A percentile compares a stretch with the other conserved stretches of the same genome.
Evolutionary conservation across 2,888 invertebrate species (phyloP).

Genomic region (Palloptera scutellata): DNA sequence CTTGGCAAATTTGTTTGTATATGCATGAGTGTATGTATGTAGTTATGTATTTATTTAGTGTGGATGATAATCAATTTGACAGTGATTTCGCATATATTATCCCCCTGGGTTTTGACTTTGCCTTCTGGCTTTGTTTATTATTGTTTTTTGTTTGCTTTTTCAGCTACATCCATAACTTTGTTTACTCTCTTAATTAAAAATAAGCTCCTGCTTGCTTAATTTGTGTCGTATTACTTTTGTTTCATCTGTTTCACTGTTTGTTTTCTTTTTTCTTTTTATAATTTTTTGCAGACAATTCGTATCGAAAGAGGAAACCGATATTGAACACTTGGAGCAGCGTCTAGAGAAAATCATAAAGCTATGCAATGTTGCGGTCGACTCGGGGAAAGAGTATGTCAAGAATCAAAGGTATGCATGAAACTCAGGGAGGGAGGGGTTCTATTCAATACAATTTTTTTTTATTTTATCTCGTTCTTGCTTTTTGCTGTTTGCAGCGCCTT

Average conservation of each 20-base stretch:
- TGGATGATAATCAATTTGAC: slow-evolving; percentile 25
- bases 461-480: not conserved
- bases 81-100: slow-evolving; percentile 18
- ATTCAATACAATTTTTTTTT: not conserved
- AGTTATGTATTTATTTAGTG: not conserved
- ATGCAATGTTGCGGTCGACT: slow-evolving; percentile 88
- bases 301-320: slow-evolving; percentile 85
- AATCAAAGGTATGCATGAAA: slow-evolving; percentile 82
- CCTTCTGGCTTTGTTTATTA: not conserved
- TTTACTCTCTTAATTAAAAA: slow-evolving; percentile 15
- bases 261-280: not conserved
- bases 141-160: slow-evolving; percentile 6
- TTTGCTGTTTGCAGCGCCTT: slow-evolving; percentile 70
- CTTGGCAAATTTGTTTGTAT: too few species aligned
- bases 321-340: slow-evolving; percentile 87
- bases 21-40: not conserved
- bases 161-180: slow-evolving; percentile 15
- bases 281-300: slow-evolving; percentile 74
- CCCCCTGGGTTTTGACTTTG: not conserved
- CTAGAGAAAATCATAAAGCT: slow-evolving; percentile 91
- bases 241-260: not conserved
- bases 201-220: not conserved
- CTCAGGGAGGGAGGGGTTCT: not conserved
- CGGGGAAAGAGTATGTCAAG: slow-evolving; percentile 89
- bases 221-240: not conserved